A percentile compares a stretch with the other conserved stretches of the same genome.
phyloP scores from a whole-genome alignment of 2,888 invertebrate species.

The Meliscaeva auricollis region DNA sequence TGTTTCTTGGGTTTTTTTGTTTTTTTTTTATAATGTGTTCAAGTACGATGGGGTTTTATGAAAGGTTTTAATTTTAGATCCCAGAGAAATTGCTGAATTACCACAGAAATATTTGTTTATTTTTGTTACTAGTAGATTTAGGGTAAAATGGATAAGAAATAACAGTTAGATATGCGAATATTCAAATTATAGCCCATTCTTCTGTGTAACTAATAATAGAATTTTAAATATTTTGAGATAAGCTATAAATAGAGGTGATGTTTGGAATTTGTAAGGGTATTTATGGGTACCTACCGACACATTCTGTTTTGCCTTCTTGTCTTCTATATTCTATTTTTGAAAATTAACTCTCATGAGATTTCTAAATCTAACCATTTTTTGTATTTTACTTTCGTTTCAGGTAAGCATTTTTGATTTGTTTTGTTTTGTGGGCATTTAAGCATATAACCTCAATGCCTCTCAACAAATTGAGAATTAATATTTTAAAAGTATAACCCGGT shows the following conservation, averaged over 20 bases:
- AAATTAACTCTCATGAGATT: background rate
- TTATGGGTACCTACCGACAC: too few relatives aligned
- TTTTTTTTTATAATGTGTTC: background rate
- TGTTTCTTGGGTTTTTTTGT: too few relatives aligned
- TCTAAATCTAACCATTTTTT: background rate
- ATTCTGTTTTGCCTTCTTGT: too few relatives aligned
- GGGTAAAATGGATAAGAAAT: too few relatives aligned
- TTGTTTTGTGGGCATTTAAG: background rate
- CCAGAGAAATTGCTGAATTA: background rate
- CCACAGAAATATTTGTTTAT: background rate
- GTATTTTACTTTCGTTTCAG: background rate
- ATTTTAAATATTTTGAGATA: too few relatives aligned
- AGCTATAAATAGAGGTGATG: too few relatives aligned
- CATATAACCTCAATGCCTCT: background rate
- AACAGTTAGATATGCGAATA: too few relatives aligned
- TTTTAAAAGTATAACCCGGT: too few relatives aligned
- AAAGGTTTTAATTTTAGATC: background rate
- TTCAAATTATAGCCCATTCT: too few relatives aligned
- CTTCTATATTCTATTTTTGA: background rate
- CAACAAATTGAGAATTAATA: too few relatives aligned
- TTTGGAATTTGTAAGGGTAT: too few relatives aligned
- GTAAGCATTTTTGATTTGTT: background rate
- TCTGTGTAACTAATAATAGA: too few relatives aligned
- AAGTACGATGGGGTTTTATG: background rate
- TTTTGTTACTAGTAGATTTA: background rate